A percentile compares a stretch with the other conserved stretches of the same genome.
phyloP scores from a whole-genome alignment of 2,797 vertebrate species.

The Chelon auratus region DNA sequence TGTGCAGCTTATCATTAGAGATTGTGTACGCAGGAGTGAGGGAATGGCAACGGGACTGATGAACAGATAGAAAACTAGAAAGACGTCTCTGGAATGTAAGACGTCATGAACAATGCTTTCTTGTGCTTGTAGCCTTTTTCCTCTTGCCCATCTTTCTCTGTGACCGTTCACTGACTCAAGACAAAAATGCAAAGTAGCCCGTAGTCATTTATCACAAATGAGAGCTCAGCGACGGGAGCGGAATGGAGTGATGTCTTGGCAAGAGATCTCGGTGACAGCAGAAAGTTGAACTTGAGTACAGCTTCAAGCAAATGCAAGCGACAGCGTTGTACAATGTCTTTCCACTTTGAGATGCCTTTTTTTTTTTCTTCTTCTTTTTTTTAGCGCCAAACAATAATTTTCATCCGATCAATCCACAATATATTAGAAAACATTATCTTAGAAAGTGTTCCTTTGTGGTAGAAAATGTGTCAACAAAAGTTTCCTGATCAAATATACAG shows the following conservation, averaged over 20 bases:
- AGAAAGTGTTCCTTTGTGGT: not conserved
- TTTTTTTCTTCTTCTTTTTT: not conserved
- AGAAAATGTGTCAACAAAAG: not conserved
- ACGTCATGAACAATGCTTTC: constrained; percentile 13
- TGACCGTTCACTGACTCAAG: constrained; percentile 19
- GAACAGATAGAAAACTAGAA: constrained; percentile 2
- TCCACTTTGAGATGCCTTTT: not conserved
- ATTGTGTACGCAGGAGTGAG: constrained; percentile 11
- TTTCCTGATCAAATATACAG: not conserved
- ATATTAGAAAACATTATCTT: not conserved
- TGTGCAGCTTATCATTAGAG: constrained; percentile 18
- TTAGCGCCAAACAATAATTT: no score
- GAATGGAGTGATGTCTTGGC: constrained; percentile 5
- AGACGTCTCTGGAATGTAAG: constrained; percentile 20
- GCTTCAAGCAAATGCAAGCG: not conserved
- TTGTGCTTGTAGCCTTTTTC: not conserved
- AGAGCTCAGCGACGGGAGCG: constrained; percentile 15
- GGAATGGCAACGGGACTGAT: constrained; percentile 3
- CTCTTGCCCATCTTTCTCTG: not conserved
- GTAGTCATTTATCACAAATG: constrained; percentile 47
- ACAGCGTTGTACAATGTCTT: not conserved
- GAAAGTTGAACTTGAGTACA: constrained; percentile 38
- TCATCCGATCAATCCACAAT: not conserved
- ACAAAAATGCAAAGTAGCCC: constrained; percentile 43
- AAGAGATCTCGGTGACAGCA: constrained; percentile 19